These are phyloP conservation scores for Argyrosomus japonicus DNA, from an alignment of 2,113 vertebrate species.

Conservation along the genomic window DNA sequence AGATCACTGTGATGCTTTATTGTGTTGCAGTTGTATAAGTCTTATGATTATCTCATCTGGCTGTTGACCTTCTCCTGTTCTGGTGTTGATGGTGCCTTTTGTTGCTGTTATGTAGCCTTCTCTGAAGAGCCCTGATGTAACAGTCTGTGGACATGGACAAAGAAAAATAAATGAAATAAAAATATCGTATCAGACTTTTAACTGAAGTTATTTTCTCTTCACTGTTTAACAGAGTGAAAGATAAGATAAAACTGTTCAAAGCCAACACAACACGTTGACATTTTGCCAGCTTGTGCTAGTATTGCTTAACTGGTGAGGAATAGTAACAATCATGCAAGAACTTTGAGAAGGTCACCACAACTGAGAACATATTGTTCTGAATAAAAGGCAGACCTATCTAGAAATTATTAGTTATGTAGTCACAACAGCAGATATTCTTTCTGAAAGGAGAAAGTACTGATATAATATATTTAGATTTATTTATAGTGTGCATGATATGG, in stretches of 20 bases:
- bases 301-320: not conserved
- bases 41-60: constrained; percentile 11
- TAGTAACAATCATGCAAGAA: not conserved
- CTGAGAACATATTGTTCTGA: not conserved
- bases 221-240: not conserved
- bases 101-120: constrained; percentile 1
- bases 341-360: not conserved
- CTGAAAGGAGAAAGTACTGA: not conserved
- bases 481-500: too few relatives aligned
- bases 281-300: not conserved
- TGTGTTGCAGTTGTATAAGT: not conserved
- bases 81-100: constrained; percentile 21
- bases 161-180: not conserved
- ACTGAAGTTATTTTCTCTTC: not conserved
- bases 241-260: not conserved
- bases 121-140: not conserved
- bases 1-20: not conserved
- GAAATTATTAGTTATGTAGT: not conserved
- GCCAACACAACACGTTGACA: not conserved
- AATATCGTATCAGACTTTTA: not conserved
- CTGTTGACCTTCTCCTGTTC: constrained; percentile 34
- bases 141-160: not conserved
- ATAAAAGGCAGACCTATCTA: not conserved
- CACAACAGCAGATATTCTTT: not conserved
- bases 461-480: too few relatives aligned